These are phyloP conservation scores for Actenoides hombroni DNA, from an alignment of 2,113 vertebrate species.

Conservation along the genomic window DNA sequence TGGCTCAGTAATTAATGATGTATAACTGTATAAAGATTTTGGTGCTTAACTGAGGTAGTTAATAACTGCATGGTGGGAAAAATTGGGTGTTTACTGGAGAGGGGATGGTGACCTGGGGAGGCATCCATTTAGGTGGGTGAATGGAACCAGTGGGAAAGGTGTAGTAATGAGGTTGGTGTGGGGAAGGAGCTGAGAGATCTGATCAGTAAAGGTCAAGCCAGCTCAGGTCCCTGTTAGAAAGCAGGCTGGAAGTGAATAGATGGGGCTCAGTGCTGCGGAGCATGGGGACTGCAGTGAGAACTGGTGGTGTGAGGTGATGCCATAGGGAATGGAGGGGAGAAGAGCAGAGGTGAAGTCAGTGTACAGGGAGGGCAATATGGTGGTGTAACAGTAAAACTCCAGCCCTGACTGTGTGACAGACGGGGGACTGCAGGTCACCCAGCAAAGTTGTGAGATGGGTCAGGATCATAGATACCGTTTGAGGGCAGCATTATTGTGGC, in stretches of 20 bases:
- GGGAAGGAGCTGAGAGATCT: neutral
- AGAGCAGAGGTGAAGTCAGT: neutral
- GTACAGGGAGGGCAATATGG: neutral
- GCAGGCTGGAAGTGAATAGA: neutral
- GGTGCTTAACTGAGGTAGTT: neutral
- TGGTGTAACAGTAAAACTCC: neutral
- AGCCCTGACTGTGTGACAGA: neutral
- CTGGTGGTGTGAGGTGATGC: neutral
- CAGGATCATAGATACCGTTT: neutral
- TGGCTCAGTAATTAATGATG: neutral
- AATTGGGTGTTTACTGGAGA: neutral
- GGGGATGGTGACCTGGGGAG: neutral
- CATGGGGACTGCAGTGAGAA: neutral
- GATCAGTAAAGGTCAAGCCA: neutral
- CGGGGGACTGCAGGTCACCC: neutral
- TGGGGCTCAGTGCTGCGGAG: rapidly evolving
- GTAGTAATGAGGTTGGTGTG: neutral
- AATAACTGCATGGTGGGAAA: neutral
- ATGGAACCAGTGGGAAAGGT: neutral
- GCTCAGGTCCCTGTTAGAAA: neutral
- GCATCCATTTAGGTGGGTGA: neutral
- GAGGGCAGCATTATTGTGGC: neutral
- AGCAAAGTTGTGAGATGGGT: neutral
- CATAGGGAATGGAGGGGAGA: rapidly evolving
- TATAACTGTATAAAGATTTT: neutral